Evolutionary conservation across 1,140 invertebrate genomes (phyloP), one percentile per base, ranked within the genome.

Genomic region (Drosophila orena): DNA sequence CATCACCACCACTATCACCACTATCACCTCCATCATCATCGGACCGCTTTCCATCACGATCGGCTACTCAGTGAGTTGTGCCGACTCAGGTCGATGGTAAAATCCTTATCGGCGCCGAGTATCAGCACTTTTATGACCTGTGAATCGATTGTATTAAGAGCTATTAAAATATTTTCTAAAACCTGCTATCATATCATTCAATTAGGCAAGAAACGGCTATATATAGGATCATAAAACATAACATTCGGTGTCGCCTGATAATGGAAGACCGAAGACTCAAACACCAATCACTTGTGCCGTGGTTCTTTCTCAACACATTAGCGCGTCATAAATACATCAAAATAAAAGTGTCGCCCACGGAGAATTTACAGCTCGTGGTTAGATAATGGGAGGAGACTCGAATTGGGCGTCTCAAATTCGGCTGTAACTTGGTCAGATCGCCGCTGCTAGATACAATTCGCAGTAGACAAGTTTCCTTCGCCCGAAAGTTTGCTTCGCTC

Each of bases 101-200:
- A 56, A 69, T 75, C 65, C 22, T 55, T 75, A 86, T 59, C 83
- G 78, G 14, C n/a, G 0, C 6, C 37, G 59, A 61, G 46, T 84
- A 84, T 86, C 81, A 86, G 77, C 49, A 34, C 15, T 70, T 83
- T 88, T 88, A 88, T 73, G 74, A 60, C 79, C 76, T 88, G 84
- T 55, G 83, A 88, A 88, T 88, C 83, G 83, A 88, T 88, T 88
- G 84, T 89, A 88, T 88, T 88, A 88, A 89, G 75, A 88, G 83
- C 84, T 89, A 88, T 88, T 88, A 88, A 88, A 88, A 88, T 88
- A 89, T 88, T 89, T 88, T 88, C 84, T 89, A 83, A 86, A 83
- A 69, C 75, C 84, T 76, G 66, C 83, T 88, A 89, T 88, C 83
- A 88, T 88, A 83, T 88, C 83, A 88, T 88, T 88, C 83, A 89